Conservation (phyloP, 2,113 vertebrate species). For the Serilophus lunatus region DNA sequence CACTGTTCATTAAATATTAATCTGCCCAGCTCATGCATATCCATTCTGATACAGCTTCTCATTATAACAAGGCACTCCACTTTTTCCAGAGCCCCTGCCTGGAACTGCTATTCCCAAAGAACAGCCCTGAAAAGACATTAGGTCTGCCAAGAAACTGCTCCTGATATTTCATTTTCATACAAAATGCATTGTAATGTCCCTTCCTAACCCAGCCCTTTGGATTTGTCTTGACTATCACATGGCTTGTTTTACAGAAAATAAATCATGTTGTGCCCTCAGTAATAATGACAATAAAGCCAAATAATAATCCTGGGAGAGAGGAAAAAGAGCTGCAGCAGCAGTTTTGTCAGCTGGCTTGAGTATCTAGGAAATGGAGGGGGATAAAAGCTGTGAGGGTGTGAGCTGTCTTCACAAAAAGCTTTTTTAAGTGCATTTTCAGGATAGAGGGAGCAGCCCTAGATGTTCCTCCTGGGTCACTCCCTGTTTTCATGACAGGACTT, state of each 20-base stretch:
- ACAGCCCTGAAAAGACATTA: neutral
- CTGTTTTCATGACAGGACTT: neutral
- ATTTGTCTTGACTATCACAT: neutral
- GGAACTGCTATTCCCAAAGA: conserved; percentile 35
- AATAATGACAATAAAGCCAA: neutral
- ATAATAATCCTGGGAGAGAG: neutral
- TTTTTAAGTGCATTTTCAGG: neutral
- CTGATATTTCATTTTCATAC: conserved; percentile 1
- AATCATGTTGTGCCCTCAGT: neutral
- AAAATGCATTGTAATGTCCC: neutral
- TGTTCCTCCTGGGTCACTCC: neutral
- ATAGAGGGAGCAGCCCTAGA: neutral
- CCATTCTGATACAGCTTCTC: neutral
- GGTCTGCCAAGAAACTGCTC: conserved; percentile 13
- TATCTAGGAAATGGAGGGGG: neutral
- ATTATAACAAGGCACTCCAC: neutral
- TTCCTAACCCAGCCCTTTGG: neutral
- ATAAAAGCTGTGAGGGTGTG: neutral
- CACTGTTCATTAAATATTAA: conserved; percentile 52
- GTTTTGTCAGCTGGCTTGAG: neutral
- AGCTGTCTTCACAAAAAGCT: neutral
- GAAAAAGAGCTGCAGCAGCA: neutral
- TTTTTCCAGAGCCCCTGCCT: conserved; percentile 15
- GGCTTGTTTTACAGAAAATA: neutral
- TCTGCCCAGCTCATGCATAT: neutral